These are phyloP conservation scores for Podarcis raffonei DNA, from an alignment of 2,113 vertebrate species.

Conservation along the genomic window DNA sequence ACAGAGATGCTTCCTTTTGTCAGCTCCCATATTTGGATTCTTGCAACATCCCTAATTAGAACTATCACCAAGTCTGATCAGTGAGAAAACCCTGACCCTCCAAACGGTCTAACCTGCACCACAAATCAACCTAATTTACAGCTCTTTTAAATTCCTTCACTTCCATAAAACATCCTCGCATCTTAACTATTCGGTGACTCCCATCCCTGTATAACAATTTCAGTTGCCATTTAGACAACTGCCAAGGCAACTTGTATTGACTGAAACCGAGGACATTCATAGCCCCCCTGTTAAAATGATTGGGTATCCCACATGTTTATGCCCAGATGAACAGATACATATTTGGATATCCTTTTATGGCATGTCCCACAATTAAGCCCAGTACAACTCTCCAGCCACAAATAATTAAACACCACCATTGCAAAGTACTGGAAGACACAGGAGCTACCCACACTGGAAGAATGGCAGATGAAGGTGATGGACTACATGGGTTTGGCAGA, in stretches of 20 bases:
- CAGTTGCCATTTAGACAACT: not conserved
- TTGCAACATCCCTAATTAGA: not conserved
- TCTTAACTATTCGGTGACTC: not conserved
- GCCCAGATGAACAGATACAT: slow-evolving; percentile 27
- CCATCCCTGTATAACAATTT: not conserved
- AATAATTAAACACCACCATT: slow-evolving; percentile 55
- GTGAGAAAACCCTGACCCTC: not conserved
- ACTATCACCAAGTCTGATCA: not conserved
- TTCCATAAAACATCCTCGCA: not conserved
- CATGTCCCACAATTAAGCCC: slow-evolving; percentile 31
- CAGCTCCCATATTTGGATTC: not conserved
- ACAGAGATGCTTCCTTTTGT: not conserved
- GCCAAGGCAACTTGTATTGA: not conserved
- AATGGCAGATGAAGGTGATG: no score
- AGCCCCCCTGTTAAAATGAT: not conserved
- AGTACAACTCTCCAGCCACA: slow-evolving; percentile 10
- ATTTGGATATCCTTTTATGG: slow-evolving; percentile 43
- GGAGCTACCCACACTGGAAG: no score
- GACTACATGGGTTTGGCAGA: no score
- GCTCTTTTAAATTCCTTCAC: not conserved
- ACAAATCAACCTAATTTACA: not conserved
- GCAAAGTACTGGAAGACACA: no score
- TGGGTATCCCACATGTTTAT: slow-evolving; percentile 15
- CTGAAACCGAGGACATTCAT: not conserved
- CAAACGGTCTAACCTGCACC: not conserved